Base-by-base conservation (phyloP, 2,113 vertebrate species). In the Anhinga anhinga region DNA sequence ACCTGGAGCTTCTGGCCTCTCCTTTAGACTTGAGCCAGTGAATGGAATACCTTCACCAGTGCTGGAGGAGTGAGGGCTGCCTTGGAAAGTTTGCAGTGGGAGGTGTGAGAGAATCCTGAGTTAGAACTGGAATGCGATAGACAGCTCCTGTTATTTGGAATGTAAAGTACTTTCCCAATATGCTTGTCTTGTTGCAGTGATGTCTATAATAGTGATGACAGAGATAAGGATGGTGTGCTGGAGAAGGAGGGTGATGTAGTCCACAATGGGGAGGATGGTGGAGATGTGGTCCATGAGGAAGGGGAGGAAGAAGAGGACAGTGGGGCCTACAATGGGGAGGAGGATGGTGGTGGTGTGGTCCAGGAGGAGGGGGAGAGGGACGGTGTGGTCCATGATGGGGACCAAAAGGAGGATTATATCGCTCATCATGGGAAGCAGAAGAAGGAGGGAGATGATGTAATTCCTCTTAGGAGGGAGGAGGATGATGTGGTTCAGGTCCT, bases 11-110 rank as follows among this genome's bases (percentile, higher is more conserved):
- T 91, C 65, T 93, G 22, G 40, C 3, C 32, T 69, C 66, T 92
- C 56, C 12, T 84, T 55, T 67, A 26, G 21, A n/a, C 19, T 45
- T 80, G 59, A 86, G 50, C 21, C 53, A 55, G 30, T 7, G 10
- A 62, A 65, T 38, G 40, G 26, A 50, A 36, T 32, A 34, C 25
- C 23, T 10, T 90, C 66, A 36, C 13, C 76, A 20, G 50, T 49
- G 63, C 74, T 65, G 44, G 65, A 66, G n/a, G 76, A 88, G 21
- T 61, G 56, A 45, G 56, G 13, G 16, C 9, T 36, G 14, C 18
- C 45, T 67, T 73, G 63, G 61, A 58, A 98, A 98, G 34, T 97
- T 96, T 76, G 92, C 88, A 58, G 69, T 93, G 17, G 98, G 98
- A 88, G 82, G 83, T 86, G 82, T 79, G 53, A 98, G 97, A 87